Evolutionary conservation across 2,797 vertebrate genomes (phyloP).

Genomic region (Sebastes nivosus): DNA sequence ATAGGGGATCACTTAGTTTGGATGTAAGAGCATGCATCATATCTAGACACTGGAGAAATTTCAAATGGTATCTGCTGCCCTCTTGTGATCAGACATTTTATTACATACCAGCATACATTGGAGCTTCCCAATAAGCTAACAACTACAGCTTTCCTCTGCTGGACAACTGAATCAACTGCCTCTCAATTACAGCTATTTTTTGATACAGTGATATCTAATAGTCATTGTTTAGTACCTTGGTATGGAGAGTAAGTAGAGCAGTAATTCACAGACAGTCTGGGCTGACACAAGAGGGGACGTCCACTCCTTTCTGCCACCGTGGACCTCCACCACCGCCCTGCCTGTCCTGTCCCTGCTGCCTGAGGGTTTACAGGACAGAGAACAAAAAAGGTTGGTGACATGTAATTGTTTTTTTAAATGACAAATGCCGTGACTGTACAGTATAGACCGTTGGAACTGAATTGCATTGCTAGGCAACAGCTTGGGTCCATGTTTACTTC

Average conservation of each 20-base stretch:
- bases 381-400: background rate
- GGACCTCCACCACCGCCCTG: slow-evolving; percentile 89
- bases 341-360: slow-evolving; percentile 90
- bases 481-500: too few species aligned
- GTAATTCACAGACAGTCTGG: slow-evolving; percentile 79
- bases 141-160: background rate
- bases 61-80: slow-evolving; percentile 42
- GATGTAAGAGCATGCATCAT: background rate
- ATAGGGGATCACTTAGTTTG: background rate
- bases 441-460: rapidly evolving
- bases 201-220: background rate
- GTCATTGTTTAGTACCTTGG: slow-evolving; percentile 83
- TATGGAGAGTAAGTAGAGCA: slow-evolving; percentile 87
- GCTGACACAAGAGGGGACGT: slow-evolving; percentile 76
- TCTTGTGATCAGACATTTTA: slow-evolving; percentile 56
- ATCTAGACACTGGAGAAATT: background rate
- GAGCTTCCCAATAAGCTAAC: background rate
- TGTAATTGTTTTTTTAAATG: background rate
- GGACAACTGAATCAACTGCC: background rate
- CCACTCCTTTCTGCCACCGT: slow-evolving; percentile 82
- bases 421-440: background rate
- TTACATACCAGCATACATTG: background rate
- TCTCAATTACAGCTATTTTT: background rate
- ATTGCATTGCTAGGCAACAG: too few species aligned
- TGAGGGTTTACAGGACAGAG: slow-evolving; percentile 53